A percentile compares a stretch with the other conserved stretches of the same genome.
phyloP scores from a whole-genome alignment of 2,797 vertebrate species.

The Eupleurogrammus muticus region DNA sequence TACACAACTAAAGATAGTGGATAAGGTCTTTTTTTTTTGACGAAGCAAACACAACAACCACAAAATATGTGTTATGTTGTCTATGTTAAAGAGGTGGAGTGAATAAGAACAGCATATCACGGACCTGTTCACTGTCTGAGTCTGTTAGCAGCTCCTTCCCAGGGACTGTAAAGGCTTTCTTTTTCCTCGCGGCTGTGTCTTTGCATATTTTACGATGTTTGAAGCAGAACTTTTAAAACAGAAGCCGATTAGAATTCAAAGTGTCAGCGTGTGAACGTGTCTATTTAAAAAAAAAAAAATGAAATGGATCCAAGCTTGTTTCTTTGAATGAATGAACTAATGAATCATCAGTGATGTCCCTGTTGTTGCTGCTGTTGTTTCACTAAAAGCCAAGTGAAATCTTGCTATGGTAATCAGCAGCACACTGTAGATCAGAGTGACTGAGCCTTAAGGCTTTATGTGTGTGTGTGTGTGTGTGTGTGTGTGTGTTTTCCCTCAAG shows the following conservation, averaged over 20 bases:
- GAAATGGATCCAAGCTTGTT: slow-evolving; percentile 7
- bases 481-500: slow-evolving; percentile 30
- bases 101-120: background rate
- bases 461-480: slow-evolving; percentile 7
- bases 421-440: slow-evolving; percentile 45
- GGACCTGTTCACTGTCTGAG: slow-evolving; percentile 6
- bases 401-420: slow-evolving; percentile 35
- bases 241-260: slow-evolving; percentile 5
- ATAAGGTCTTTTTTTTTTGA: background rate
- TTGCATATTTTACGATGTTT: background rate
- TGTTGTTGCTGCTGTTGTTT: slow-evolving; percentile 18
- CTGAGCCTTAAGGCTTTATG: background rate
- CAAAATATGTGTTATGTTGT: no score
- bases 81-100: background rate
- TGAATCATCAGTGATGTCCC: slow-evolving; percentile 48
- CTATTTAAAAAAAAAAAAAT: slow-evolving; percentile 12
- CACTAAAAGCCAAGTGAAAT: slow-evolving; percentile 31
- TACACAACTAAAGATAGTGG: background rate
- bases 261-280: slow-evolving; percentile 1
- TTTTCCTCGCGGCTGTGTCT: background rate
- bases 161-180: slow-evolving; percentile 1
- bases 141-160: background rate
- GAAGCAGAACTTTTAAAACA: slow-evolving; percentile 3
- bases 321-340: slow-evolving; percentile 38
- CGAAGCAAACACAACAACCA: slow-evolving; percentile 1